These are phyloP conservation scores for Ianthella basta DNA, from an alignment of 37 sponge, comb jelly and placozoan genomes.

Conservation along the genomic window DNA sequence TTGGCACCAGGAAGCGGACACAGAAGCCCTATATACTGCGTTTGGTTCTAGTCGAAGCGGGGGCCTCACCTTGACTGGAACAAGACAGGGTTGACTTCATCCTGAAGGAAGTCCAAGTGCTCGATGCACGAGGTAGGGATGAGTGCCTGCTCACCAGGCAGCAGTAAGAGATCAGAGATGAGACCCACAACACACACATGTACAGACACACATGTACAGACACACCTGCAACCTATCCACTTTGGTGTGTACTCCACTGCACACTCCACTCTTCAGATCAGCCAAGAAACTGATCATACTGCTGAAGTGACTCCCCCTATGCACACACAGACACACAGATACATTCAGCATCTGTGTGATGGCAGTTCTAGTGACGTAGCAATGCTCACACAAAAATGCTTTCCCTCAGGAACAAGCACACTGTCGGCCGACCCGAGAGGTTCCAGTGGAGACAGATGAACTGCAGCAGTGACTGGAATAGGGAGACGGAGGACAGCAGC, in stretches of 20 bases:
- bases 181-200: neutral
- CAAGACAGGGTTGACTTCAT: too few species aligned
- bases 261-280: slow-evolving; percentile 71
- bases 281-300: slow-evolving; percentile 75
- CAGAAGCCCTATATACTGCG: too few species aligned
- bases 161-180: neutral
- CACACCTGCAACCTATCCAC: slow-evolving; percentile 77
- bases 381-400: slow-evolving; percentile 58
- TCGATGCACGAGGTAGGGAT: slow-evolving; percentile 73
- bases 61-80: too few species aligned
- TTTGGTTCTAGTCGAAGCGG: too few species aligned
- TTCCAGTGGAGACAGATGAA: slow-evolving; percentile 85
- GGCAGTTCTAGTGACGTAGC: neutral
- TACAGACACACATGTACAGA: too few species aligned
- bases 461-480: slow-evolving; percentile 41
- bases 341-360: too few species aligned
- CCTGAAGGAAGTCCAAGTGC: slow-evolving; percentile 48
- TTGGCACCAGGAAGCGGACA: too few species aligned
- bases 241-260: slow-evolving; percentile 60
- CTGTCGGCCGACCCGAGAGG: slow-evolving; percentile 66
- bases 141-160: slow-evolving; percentile 29
- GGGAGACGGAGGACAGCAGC: too few species aligned
- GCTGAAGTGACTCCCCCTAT: slow-evolving; percentile 59
- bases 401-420: slow-evolving; percentile 72
- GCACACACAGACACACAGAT: neutral